Evolutionary conservation across 2,797 vertebrate genomes (phyloP).

Genomic region (Austrolebias charrua): DNA sequence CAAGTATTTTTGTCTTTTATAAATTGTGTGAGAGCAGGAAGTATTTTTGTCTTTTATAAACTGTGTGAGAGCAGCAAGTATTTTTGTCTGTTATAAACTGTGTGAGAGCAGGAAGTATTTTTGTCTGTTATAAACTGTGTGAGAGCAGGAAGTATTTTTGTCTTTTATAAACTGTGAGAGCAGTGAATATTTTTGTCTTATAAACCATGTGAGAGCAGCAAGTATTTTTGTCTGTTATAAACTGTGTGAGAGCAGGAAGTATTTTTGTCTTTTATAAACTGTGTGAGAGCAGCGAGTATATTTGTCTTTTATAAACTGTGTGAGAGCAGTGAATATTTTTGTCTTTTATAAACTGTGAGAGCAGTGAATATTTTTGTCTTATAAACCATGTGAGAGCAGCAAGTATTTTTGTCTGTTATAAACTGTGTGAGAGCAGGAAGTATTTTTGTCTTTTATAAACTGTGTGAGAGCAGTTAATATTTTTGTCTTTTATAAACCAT

Average conservation of each 20-base stretch:
- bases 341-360: conserved; percentile 15
- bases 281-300: too few relatives aligned
- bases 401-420: not conserved
- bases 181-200: not conserved
- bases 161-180: conserved; percentile 50
- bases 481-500: conserved; percentile 49
- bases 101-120: not conserved
- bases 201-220: too few relatives aligned
- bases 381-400: conserved; percentile 30
- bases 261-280: too few relatives aligned
- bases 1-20: conserved; percentile 46
- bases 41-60: too few relatives aligned
- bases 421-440: too few relatives aligned
- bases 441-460: conserved; percentile 47
- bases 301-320: conserved; percentile 49
- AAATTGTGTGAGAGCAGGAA: conserved; percentile 18
- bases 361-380: too few relatives aligned
- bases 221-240: conserved; percentile 45
- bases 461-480: conserved; percentile 6
- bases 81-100: conserved; percentile 48
- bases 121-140: too few relatives aligned
- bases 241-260: conserved; percentile 11
- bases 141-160: too few relatives aligned
- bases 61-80: too few relatives aligned
- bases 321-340: not conserved